phyloP scores from a whole-genome alignment of 2,113 vertebrate species.

The Mungos mungo region DNA sequence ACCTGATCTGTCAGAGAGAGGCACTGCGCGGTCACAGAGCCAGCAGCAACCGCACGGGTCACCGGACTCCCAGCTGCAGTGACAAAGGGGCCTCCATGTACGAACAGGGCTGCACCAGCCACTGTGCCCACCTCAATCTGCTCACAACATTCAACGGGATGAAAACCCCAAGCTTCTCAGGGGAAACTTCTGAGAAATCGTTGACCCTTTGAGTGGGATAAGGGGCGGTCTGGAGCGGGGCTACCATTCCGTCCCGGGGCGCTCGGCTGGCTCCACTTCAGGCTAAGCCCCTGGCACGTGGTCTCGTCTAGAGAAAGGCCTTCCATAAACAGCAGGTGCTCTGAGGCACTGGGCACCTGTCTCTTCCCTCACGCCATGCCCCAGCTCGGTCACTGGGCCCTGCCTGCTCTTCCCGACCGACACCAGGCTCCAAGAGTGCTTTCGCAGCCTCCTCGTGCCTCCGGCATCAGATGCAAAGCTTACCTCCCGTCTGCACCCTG shows the following conservation, averaged over 20 bases:
- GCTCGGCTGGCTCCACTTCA: background rate
- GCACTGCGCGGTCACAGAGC: background rate
- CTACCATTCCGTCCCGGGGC: background rate
- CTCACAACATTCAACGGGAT: background rate
- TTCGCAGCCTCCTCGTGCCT: background rate
- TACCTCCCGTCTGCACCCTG: background rate
- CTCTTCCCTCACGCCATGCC: background rate
- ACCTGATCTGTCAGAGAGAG: background rate
- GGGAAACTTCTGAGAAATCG: slow-evolving; percentile 41
- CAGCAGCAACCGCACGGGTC: rapidly evolving
- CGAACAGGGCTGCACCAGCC: background rate
- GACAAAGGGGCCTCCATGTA: background rate
- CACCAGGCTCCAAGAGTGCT: background rate
- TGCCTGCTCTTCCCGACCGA: background rate
- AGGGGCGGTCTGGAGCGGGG: slow-evolving; percentile 55
- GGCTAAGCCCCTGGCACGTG: background rate
- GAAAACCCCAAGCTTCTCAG: slow-evolving; percentile 45
- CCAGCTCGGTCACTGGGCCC: background rate
- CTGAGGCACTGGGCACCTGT: background rate
- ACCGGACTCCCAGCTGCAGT: no score
- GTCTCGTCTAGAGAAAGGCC: background rate
- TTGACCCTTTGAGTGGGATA: background rate
- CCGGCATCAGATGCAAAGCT: background rate
- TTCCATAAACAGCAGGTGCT: background rate
- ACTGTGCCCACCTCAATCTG: background rate